These are phyloP conservation scores for Brotula barbata DNA, from an alignment of 2,797 vertebrate genomes.

Conservation along the genomic window DNA sequence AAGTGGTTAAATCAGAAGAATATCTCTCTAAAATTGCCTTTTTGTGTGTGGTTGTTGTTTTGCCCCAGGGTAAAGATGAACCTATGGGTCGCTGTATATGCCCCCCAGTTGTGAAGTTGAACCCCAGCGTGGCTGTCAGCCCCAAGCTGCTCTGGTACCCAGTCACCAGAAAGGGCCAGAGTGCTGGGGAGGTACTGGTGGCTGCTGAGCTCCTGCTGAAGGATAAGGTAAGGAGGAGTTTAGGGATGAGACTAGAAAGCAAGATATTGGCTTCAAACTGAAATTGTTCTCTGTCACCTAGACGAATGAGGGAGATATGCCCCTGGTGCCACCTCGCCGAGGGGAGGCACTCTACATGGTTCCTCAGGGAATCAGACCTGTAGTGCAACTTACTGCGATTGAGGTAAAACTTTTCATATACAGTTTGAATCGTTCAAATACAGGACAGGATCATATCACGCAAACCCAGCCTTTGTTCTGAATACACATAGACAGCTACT, in stretches of 20 bases:
- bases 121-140: slow-evolving; percentile 75
- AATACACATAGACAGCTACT: no score
- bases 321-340: slow-evolving; percentile 86
- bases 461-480: neutral
- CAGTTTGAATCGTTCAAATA: neutral
- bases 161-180: slow-evolving; percentile 83
- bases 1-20: no score
- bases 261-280: neutral
- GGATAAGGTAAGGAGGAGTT: slow-evolving; percentile 80
- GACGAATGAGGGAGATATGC: slow-evolving; percentile 71
- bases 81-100: slow-evolving; percentile 89
- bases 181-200: slow-evolving; percentile 87
- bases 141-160: slow-evolving; percentile 93
- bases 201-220: slow-evolving; percentile 91
- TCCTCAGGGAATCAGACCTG: slow-evolving; percentile 91
- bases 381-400: slow-evolving; percentile 90
- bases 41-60: slow-evolving; percentile 27
- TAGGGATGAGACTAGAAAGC: neutral
- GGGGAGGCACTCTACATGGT: slow-evolving; percentile 92
- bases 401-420: slow-evolving; percentile 55
- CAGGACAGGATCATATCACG: slow-evolving; percentile 43
- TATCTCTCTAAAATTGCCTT: no score
- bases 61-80: slow-evolving; percentile 92
- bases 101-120: slow-evolving; percentile 87
- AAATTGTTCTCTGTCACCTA: slow-evolving; percentile 28